Conservation (phyloP, 2,113 vertebrate genomes). For the Ailurus styani region DNA sequence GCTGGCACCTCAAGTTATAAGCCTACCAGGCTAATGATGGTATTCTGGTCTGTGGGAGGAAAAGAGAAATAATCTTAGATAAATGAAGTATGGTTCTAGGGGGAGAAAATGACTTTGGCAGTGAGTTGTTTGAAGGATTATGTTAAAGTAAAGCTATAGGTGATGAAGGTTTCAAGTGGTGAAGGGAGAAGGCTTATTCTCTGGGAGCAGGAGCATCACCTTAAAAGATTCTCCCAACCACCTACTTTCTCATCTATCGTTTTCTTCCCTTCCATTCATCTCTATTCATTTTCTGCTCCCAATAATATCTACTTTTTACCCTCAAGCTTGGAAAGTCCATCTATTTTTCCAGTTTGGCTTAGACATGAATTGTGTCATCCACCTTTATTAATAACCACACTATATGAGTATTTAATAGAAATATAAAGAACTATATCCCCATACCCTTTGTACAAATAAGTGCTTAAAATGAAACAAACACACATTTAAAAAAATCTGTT, state of each 20-base stretch:
- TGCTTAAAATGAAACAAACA: constrained; percentile 12
- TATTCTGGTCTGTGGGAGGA: not conserved
- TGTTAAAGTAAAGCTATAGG: not conserved
- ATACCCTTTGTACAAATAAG: not conserved
- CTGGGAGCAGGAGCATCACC: not conserved
- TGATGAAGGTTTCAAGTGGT: not conserved
- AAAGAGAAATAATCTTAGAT: not conserved
- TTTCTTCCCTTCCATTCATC: not conserved
- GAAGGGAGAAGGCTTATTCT: not conserved
- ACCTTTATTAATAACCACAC: not conserved
- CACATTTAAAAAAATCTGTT: not conserved
- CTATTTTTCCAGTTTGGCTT: not conserved
- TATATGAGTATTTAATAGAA: not conserved
- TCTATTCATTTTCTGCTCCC: not conserved
- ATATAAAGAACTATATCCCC: not conserved
- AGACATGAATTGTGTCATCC: not conserved
- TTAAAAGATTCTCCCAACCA: not conserved
- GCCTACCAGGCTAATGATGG: not conserved
- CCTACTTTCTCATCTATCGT: not conserved
- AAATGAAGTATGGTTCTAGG: not conserved
- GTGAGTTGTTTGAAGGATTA: not conserved
- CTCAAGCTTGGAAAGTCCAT: not conserved
- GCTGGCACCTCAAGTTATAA: not conserved
- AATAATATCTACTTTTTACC: not conserved
- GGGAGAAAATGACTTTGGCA: not conserved